Evolutionary conservation across 2,113 vertebrate species (phyloP), one percentile per base, ranked within the genome.

Genomic region (Malurus alboscapulatus): DNA sequence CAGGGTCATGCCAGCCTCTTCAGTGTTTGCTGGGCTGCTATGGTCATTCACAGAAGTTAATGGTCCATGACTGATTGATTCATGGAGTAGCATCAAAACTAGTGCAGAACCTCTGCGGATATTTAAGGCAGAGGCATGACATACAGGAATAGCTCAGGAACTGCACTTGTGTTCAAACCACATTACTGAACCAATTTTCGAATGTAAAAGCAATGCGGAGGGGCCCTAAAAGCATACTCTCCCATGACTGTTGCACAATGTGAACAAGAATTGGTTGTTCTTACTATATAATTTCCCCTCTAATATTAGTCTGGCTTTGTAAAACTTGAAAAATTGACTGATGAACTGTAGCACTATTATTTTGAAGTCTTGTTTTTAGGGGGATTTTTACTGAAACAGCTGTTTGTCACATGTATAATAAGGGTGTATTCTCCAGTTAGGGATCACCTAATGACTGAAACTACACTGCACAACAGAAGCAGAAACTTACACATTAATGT

Each of bases 381-480:
- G 48, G 75, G 19, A 85, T 50, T 69, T 93, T 85, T 69, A 87
- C 65, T 76, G 44, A 85, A 54, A 54, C 55, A 62, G 44, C 74
- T 90, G 58, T 89, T 67, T 91, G 71, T 85, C 63, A 73, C 47
- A 27, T 17, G 13, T 77, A 14, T 73, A 85, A 20, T 16, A 79
- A 62, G 44, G 27, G 44, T 62, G 29, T 82, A 45, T 82, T 75
- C 45, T 92, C 84, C 91, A 94, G 55, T 92, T 91, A 90, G 67
- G 87, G 84, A 90, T 95, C 84, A 74, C 78, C 58, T 83, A 89
- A 83, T 63, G 68, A 91, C 87, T 87, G 80, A 92, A 94, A 95
- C 78, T 84, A 87, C 78, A 94, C 89, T 90, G 83, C 85, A 80
- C 72, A 92, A 96, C 38, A 94, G 65, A 94, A 96, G 65, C 36